Conservation (phyloP, 2,797 vertebrate species). For the Lerista edwardsae region DNA sequence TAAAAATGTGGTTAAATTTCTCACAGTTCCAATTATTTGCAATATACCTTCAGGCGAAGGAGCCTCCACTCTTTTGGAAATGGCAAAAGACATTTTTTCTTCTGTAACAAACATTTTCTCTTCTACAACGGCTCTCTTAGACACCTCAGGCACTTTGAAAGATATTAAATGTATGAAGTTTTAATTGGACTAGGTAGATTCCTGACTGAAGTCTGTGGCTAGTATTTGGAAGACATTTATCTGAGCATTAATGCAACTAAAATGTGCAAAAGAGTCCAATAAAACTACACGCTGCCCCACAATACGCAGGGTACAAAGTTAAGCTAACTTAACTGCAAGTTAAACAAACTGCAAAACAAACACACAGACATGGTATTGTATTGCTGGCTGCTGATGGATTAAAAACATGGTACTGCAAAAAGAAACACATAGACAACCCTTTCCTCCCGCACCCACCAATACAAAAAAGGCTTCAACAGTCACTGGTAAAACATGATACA, state of each 20-base stretch:
- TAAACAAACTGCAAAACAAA: too few relatives aligned
- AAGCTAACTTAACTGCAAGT: too few relatives aligned
- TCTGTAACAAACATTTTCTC: slow-evolving; percentile 63
- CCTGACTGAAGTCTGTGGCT: not conserved
- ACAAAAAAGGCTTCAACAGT: not conserved
- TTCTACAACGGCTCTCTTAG: slow-evolving; percentile 79
- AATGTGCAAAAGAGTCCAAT: slow-evolving; percentile 12
- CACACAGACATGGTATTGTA: too few relatives aligned
- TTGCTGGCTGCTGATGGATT: too few relatives aligned
- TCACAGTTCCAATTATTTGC: slow-evolving; percentile 20
- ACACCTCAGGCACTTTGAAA: slow-evolving; percentile 80
- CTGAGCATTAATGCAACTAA: slow-evolving; percentile 1
- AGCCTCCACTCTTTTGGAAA: slow-evolving; percentile 71
- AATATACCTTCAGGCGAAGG: slow-evolving; percentile 73
- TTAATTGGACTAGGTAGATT: slow-evolving; percentile 28
- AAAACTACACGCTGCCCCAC: not conserved
- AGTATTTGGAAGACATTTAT: slow-evolving; percentile 41
- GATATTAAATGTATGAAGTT: slow-evolving; percentile 62
- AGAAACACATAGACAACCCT: slow-evolving; percentile 18
- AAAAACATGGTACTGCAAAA: not conserved
- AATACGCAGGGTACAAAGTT: slow-evolving; percentile 16
- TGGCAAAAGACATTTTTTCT: slow-evolving; percentile 73
- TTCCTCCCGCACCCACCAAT: not conserved
- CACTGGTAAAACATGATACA: slow-evolving; percentile 17
- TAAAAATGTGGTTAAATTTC: slow-evolving; percentile 5